Conservation (phyloP, 2,113 vertebrate genomes). For the Pseudolaguvia tuberculata region DNA sequence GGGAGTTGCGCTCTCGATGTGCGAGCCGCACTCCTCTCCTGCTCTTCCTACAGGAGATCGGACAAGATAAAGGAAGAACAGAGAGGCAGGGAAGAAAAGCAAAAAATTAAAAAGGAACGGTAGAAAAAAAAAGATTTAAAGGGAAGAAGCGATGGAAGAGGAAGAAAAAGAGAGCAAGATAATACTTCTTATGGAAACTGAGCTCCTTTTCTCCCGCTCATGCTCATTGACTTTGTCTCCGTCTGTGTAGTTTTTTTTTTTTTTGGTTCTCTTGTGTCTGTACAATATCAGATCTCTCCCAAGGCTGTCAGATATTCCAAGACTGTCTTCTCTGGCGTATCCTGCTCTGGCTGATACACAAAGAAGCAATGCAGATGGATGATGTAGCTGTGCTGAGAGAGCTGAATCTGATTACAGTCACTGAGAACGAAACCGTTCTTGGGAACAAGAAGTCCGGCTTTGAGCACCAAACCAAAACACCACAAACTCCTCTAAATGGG, state of each 20-base stretch:
- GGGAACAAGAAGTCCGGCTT: constrained; percentile 22
- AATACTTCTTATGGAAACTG: constrained; percentile 54
- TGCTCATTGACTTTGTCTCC: constrained; percentile 53
- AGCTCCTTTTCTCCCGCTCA: constrained; percentile 51
- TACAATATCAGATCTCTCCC: constrained; percentile 51
- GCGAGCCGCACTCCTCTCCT: constrained; percentile 29
- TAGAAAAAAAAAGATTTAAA: neutral
- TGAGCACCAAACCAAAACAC: constrained; percentile 15
- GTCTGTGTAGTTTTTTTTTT: constrained; percentile 43
- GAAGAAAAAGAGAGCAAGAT: constrained; percentile 45
- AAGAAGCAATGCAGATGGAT: constrained; percentile 62
- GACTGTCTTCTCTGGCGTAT: constrained; percentile 52
- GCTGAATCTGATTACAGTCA: constrained; percentile 48
- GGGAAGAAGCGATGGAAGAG: constrained; percentile 37
- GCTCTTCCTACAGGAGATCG: constrained; percentile 17
- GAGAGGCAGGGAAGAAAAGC: constrained; percentile 12
- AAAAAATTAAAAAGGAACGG: constrained; percentile 29
- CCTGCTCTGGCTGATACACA: constrained; percentile 56
- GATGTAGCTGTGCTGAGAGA: constrained; percentile 52
- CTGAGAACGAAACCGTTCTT: constrained; percentile 24
- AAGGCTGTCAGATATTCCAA: constrained; percentile 62
- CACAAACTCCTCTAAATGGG: constrained; percentile 43
- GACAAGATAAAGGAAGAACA: constrained; percentile 33
- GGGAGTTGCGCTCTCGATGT: constrained; percentile 32
- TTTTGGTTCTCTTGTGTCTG: constrained; percentile 26